These are phyloP conservation scores for Holothuria leucospilota DNA, from an alignment of 53 echinoderm and acorn worm genomes.

Conservation along the genomic window DNA sequence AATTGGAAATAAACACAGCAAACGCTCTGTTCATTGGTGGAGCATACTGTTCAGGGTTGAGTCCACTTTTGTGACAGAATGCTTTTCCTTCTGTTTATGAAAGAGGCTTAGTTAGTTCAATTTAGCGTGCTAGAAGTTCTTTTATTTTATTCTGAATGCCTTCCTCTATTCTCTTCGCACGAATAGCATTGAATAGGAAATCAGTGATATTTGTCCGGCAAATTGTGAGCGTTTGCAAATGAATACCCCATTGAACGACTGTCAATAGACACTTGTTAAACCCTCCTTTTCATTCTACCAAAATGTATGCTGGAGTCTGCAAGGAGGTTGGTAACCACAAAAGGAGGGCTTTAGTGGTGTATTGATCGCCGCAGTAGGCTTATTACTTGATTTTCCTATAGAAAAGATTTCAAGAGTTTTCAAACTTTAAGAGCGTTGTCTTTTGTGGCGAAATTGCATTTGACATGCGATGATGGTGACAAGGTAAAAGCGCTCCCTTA, in stretches of 20 bases:
- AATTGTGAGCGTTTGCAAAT: constrained; percentile 88
- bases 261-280: constrained; percentile 76
- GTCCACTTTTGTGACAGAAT: constrained; percentile 7
- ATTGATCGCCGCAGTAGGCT: constrained; percentile 7
- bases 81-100: constrained; percentile 25
- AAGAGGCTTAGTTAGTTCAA: constrained; percentile 41
- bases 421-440: too few relatives aligned
- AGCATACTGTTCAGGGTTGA: constrained; percentile 17
- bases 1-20: constrained; percentile 85
- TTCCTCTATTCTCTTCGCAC: neutral
- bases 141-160: constrained; percentile 1
- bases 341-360: constrained; percentile 4
- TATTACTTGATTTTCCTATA: neutral
- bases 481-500: too few relatives aligned
- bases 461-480: too few relatives aligned
- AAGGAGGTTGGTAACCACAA: neutral
- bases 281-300: constrained; percentile 4
- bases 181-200: constrained; percentile 73
- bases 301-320: too few relatives aligned
- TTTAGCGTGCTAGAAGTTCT: constrained; percentile 32
- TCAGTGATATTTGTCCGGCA: constrained; percentile 91
- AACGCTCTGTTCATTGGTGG: constrained; percentile 20
- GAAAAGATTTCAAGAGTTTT: too few relatives aligned
- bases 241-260: constrained; percentile 59
- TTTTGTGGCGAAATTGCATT: too few relatives aligned